phyloP scores from a whole-genome alignment of 1,140 invertebrate genomes.

The Halictus rubicundus region DNA sequence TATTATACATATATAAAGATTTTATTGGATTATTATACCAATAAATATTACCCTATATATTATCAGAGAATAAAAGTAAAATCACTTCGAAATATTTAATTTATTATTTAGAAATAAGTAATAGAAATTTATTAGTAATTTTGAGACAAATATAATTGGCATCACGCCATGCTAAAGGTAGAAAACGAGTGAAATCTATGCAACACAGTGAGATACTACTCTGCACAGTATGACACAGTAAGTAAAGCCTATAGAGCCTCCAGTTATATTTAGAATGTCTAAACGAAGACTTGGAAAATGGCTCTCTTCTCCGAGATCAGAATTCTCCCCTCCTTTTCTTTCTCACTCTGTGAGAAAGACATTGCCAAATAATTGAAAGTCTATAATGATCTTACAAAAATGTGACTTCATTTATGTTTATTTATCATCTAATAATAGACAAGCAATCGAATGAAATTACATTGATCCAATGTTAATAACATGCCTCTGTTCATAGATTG shows the following conservation, averaged over 20 bases:
- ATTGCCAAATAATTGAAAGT: slow-evolving; percentile 52
- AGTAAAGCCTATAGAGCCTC: slow-evolving; percentile 74
- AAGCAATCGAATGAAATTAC: not conserved
- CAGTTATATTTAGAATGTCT: slow-evolving; percentile 78
- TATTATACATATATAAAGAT: not conserved
- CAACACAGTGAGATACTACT: slow-evolving; percentile 69
- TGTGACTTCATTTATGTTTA: not conserved
- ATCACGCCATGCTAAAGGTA: slow-evolving; percentile 63
- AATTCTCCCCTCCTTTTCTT: slow-evolving; percentile 47
- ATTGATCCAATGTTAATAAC: not conserved
- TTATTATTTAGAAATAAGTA: slow-evolving; percentile 31
- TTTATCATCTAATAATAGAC: not conserved
- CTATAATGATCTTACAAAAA: slow-evolving; percentile 50
- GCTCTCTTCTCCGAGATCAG: slow-evolving; percentile 69
- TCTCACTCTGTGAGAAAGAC: slow-evolving; percentile 23
- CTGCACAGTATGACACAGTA: slow-evolving; percentile 70
- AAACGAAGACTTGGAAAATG: slow-evolving; percentile 80
- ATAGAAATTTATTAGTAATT: slow-evolving; percentile 55
- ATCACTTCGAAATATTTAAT: slow-evolving; percentile 22
- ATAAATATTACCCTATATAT: slow-evolving; percentile 7
- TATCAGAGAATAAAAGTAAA: not conserved
- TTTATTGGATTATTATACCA: not conserved
- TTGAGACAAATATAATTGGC: slow-evolving; percentile 64
- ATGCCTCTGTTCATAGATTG: not conserved
- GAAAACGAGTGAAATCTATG: slow-evolving; percentile 72